These are phyloP conservation scores for Ptychobarbus kaznakovi DNA, from an alignment of 2,797 vertebrate genomes.

Conservation along the genomic window DNA sequence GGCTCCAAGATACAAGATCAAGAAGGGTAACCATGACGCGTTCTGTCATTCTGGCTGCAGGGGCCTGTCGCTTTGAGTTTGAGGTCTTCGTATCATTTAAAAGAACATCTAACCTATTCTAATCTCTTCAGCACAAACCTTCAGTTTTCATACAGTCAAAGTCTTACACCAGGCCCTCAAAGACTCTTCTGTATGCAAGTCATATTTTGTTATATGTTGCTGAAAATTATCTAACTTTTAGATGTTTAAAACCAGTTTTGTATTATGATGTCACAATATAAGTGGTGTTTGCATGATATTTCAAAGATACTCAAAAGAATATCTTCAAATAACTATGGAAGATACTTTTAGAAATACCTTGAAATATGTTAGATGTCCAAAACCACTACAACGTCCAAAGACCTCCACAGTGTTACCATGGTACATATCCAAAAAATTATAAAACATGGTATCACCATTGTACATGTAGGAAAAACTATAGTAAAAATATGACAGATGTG, in stretches of 20 bases:
- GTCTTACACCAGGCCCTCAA: background rate
- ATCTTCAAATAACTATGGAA: background rate
- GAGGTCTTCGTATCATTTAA: conserved; percentile 33
- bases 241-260: background rate
- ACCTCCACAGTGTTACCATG: background rate
- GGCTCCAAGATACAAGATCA: conserved; percentile 23
- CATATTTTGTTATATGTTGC: background rate
- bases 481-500: background rate
- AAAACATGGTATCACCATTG: background rate
- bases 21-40: background rate
- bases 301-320: background rate
- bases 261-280: background rate
- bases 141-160: conserved; percentile 37
- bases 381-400: background rate
- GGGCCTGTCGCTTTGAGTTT: conserved; percentile 49
- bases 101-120: conserved; percentile 39
- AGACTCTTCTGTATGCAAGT: background rate
- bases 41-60: conserved; percentile 35
- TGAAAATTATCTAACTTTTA: background rate
- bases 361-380: background rate
- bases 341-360: too few relatives aligned
- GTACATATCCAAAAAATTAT: background rate
- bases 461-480: background rate
- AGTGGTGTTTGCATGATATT: background rate
- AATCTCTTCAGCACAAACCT: conserved; percentile 22